Evolutionary conservation across 2,888 invertebrate species (phyloP).

Genomic region (Blera fallax): DNA sequence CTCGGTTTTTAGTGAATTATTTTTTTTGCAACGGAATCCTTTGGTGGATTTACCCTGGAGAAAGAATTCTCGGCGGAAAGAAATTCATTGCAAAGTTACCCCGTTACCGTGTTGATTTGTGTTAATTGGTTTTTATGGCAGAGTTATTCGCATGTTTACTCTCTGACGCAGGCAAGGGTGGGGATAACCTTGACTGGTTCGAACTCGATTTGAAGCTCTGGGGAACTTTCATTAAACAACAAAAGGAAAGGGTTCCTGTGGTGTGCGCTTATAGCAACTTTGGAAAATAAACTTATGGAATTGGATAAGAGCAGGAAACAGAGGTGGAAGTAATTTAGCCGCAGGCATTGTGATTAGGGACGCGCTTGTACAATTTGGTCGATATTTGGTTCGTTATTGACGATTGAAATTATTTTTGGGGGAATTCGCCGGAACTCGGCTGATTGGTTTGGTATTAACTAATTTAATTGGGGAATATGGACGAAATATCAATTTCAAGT

Average conservation of each 20-base stretch:
- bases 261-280: constrained; percentile 3
- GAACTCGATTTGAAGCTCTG: constrained; percentile 14
- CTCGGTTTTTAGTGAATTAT: neutral
- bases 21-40: neutral
- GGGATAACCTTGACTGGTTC: constrained; percentile 11
- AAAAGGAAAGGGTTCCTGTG: neutral
- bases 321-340: neutral
- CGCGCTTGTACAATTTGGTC: neutral
- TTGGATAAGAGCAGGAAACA: neutral
- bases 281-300: constrained; percentile 6
- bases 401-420: constrained; percentile 39
- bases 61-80: neutral
- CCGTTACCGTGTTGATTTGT: constrained; percentile 38
- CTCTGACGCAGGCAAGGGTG: neutral
- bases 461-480: constrained; percentile 3
- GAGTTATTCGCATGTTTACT: constrained; percentile 18
- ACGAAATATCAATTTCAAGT: neutral
- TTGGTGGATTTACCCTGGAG: neutral
- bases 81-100: neutral
- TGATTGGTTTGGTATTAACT: neutral
- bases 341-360: constrained; percentile 12
- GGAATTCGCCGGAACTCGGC: neutral
- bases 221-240: constrained; percentile 41
- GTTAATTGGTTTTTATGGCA: constrained; percentile 49
- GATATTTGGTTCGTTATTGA: constrained; percentile 45